These are phyloP conservation scores for Nebria salina DNA, from an alignment of 2,888 invertebrate species.

Conservation along the genomic window DNA sequence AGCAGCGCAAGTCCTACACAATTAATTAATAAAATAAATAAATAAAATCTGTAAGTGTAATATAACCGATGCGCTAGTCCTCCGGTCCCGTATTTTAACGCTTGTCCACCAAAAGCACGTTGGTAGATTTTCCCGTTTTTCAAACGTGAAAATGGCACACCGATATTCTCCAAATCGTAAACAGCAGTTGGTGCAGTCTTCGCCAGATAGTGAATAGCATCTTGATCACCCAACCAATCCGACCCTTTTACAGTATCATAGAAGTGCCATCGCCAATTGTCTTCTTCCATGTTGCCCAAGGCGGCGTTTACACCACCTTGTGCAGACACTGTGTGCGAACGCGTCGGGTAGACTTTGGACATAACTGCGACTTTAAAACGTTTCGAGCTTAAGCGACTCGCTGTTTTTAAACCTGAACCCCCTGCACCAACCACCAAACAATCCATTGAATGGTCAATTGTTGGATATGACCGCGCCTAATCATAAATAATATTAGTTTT, in stretches of 20 bases:
- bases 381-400: conserved; percentile 75
- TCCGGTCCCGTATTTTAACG: conserved; percentile 73
- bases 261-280: conserved; percentile 81
- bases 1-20: conserved; percentile 68
- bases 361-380: conserved; percentile 80
- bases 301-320: conserved; percentile 86
- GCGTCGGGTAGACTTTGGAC: conserved; percentile 79
- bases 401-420: conserved; percentile 78
- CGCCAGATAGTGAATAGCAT: conserved; percentile 83
- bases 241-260: conserved; percentile 81
- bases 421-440: conserved; percentile 82
- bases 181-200: conserved; percentile 70
- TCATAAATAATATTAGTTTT: no score
- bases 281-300: conserved; percentile 77
- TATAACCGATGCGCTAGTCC: conserved; percentile 67
- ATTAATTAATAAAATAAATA: neutral
- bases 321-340: conserved; percentile 82
- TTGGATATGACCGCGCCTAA: conserved; percentile 34
- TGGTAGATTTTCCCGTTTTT: conserved; percentile 77
- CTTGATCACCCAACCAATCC: conserved; percentile 80
- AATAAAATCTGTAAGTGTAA: neutral
- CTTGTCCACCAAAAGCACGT: conserved; percentile 77
- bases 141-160: conserved; percentile 76
- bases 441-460: conserved; percentile 73
- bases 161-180: conserved; percentile 69